These are phyloP conservation scores for Agrotis segetum DNA, from an alignment of 2,888 invertebrate genomes.

Conservation along the genomic window DNA sequence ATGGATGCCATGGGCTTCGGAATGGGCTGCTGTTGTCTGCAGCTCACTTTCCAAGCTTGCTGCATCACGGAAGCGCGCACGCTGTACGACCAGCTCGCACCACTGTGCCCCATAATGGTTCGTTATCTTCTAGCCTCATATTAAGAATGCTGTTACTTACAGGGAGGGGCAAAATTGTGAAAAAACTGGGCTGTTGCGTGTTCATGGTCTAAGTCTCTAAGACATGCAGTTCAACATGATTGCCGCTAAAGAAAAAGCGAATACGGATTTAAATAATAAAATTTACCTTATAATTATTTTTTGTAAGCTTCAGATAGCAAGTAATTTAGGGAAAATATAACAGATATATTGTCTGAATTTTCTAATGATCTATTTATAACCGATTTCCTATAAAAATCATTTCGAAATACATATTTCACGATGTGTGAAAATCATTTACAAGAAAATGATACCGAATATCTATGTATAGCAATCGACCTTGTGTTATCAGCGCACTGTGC, in stretches of 20 bases:
- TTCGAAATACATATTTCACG: neutral
- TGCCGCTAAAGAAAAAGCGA: too few relatives aligned
- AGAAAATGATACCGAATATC: neutral
- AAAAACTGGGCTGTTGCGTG: too few relatives aligned
- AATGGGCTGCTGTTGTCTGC: constrained; percentile 99
- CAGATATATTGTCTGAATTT: too few relatives aligned
- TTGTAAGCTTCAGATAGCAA: neutral
- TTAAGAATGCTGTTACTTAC: neutral
- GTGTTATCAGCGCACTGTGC: constrained; percentile 13
- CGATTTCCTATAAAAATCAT: neutral
- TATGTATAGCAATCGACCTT: neutral
- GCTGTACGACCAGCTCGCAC: constrained; percentile 99
- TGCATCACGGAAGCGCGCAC: constrained; percentile 98
- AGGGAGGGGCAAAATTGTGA: too few relatives aligned
- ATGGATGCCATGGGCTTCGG: constrained; percentile 99
- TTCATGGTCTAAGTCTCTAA: too few relatives aligned
- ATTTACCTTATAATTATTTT: neutral
- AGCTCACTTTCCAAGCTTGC: constrained; percentile 99
- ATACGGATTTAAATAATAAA: neutral
- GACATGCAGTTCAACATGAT: too few relatives aligned
- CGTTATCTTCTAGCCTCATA: constrained; percentile 49
- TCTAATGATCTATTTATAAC: neutral
- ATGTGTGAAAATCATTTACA: neutral
- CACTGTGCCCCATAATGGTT: constrained; percentile 99
- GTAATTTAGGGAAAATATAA: neutral